Base-by-base conservation (phyloP, 2,888 invertebrate species). In the Siphlonurus alternatus region DNA sequence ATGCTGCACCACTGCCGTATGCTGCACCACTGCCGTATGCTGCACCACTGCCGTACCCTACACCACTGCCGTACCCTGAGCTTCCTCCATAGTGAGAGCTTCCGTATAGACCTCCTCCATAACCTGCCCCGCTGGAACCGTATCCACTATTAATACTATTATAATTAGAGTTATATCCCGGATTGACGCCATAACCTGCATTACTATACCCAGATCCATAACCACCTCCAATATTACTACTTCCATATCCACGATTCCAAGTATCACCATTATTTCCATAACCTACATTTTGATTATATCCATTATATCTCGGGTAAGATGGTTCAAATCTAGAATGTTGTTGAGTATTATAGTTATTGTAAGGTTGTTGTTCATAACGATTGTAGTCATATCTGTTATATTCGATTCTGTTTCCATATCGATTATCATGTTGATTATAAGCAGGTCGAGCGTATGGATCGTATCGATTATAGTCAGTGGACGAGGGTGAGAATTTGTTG, bases 41-140 rank as follows among this genome's bases (percentile, higher is more conserved):
- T 7, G n/a, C n/a, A 5, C 56, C 56, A 10, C 10, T 51, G 53
- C 56, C 56, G 22, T 56, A 56, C 53, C 10, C 10, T 51, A 10
- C 53, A 56, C 56, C 56, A 56, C 56, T 56, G 56, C 20, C 20
- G 56, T 56, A 56, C 19, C 56, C 56, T n/a, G n/a, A n/a, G n/a
- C 56, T 56, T n/a, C 56, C 38, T 38, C 38, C 38, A 38, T n/a
- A n/a, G n/a, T n/a, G n/a, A n/a, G n/a, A n/a, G n/a, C 7, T 38
- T 38, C 38, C 38, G 38, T 38, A 38, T 38, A 5, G 7, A 38
- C 38, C 15, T 38, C 38, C 38, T 10, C 38, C 15, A 38, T 38
- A 38, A 5, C 38, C 38, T 10, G 7, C 15, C 15, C 38, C 38
- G 38, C 38, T 15, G 15, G 38, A 10, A 38, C 38, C 38, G 15